These are phyloP conservation scores for Falco punctatus DNA, from an alignment of 2,113 vertebrate species.

Conservation along the genomic window DNA sequence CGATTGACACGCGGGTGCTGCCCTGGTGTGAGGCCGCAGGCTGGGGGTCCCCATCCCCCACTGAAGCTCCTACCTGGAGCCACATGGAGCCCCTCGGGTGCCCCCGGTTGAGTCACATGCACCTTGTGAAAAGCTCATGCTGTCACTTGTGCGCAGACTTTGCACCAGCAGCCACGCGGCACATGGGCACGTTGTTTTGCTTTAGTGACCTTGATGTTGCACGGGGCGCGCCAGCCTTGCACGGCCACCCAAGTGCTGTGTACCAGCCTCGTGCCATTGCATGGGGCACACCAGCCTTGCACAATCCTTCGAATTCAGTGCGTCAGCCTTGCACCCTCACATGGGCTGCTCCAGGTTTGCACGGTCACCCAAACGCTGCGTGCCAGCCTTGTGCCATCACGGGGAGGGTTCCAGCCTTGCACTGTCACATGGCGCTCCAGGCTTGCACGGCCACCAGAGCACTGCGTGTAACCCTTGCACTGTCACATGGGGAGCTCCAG, in stretches of 20 bases:
- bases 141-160: accelerated
- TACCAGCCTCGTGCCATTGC: too few relatives aligned
- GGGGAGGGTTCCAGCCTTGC: too few relatives aligned
- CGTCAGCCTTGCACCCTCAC: too few relatives aligned
- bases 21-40: accelerated
- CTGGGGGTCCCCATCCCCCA: not conserved
- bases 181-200: accelerated
- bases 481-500: too few relatives aligned
- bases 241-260: too few relatives aligned
- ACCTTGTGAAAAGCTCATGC: accelerated
- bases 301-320: not conserved
- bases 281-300: not conserved
- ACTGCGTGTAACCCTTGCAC: too few relatives aligned
- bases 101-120: accelerated
- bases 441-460: too few relatives aligned
- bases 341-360: too few relatives aligned
- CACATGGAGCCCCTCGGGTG: accelerated
- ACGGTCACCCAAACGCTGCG: too few relatives aligned
- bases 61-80: not conserved
- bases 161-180: not conserved
- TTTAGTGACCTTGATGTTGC: accelerated
- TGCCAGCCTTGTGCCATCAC: too few relatives aligned
- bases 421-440: too few relatives aligned
- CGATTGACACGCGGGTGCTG: accelerated
- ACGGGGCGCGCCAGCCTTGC: not conserved